phyloP scores from a whole-genome alignment of 2,113 vertebrate species.

The Bufo gargarizans region DNA sequence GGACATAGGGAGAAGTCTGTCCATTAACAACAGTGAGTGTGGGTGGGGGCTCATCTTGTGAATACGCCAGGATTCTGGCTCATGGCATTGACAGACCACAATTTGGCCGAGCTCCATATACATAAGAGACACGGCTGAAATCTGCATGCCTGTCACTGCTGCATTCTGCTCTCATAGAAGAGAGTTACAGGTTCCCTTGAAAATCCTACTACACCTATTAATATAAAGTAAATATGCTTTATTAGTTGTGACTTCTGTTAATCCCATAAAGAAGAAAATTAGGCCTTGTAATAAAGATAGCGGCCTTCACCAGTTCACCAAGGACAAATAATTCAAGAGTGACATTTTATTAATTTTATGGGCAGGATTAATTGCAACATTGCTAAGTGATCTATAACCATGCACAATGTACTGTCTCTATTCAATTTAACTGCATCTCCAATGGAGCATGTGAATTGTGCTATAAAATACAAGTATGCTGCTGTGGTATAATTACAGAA shows the following conservation, averaged over 20 bases:
- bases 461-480: conserved; percentile 38
- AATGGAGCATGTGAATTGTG: conserved; percentile 16
- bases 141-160: no score
- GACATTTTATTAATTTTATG: conserved; percentile 50
- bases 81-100: no score
- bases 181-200: not conserved
- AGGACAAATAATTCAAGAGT: conserved; percentile 33
- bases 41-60: no score
- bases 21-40: no score
- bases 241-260: not conserved
- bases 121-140: no score
- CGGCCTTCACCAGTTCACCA: conserved; percentile 23
- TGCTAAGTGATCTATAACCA: conserved; percentile 19
- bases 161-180: no score
- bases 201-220: not conserved
- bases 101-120: no score
- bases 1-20: no score
- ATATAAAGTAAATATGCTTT: conserved; percentile 7
- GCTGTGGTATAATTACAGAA: not conserved
- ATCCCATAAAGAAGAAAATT: conserved; percentile 3
- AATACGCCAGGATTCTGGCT: no score
- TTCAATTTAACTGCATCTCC: conserved; percentile 31
- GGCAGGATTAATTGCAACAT: conserved; percentile 46
- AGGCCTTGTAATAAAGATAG: conserved; percentile 22
- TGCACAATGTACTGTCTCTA: not conserved